A percentile compares a stretch with the other conserved stretches of the same genome.
Conservation (phyloP, 2,113 vertebrate genomes). For the Chlorocebus sabaeus region DNA sequence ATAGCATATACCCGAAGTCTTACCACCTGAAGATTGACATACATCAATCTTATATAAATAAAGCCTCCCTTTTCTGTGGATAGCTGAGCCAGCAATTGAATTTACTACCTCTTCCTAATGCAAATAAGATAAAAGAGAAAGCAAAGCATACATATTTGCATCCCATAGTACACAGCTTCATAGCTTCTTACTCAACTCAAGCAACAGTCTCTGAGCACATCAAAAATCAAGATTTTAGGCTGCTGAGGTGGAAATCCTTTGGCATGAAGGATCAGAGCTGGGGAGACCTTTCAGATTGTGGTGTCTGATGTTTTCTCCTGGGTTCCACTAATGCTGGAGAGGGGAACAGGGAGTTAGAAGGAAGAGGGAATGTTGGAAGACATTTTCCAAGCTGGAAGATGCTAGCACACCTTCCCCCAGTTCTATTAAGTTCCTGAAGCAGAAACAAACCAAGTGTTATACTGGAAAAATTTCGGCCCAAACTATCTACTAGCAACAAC, state of each 20-base stretch:
- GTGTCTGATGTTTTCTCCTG: background rate
- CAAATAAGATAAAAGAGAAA: slow-evolving; percentile 18
- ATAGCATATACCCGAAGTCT: background rate
- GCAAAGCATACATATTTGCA: background rate
- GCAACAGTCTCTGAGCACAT: background rate
- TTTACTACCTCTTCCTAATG: background rate
- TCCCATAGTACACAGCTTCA: background rate
- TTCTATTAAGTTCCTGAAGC: background rate
- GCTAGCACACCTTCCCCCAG: background rate
- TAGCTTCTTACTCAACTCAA: background rate
- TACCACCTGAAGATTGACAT: background rate
- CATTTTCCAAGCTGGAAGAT: background rate
- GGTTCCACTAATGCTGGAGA: background rate
- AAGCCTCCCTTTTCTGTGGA: background rate
- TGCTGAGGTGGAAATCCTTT: background rate
- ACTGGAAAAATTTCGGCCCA: background rate
- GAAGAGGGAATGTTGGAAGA: background rate
- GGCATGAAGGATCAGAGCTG: background rate
- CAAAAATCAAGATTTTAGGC: background rate
- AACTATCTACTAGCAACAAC: background rate
- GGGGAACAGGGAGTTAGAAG: background rate
- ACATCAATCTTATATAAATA: background rate
- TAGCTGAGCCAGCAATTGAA: background rate
- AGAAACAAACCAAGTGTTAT: background rate
- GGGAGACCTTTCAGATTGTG: background rate